Evolutionary conservation across 2,888 invertebrate genomes (phyloP).

Genomic region (Torymus auratus): DNA sequence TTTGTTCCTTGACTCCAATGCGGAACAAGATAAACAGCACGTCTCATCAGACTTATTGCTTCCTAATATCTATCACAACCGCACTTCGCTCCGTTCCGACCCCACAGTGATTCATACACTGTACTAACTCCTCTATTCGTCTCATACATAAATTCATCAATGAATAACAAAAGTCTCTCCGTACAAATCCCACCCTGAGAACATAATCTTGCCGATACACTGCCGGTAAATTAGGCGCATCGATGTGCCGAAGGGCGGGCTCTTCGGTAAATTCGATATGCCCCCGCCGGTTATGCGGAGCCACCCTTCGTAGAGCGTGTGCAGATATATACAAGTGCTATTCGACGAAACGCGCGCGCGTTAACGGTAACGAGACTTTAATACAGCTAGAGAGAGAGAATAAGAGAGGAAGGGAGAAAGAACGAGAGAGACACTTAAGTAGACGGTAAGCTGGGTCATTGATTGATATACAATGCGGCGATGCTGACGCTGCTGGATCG

Average conservation of each 20-base stretch:
- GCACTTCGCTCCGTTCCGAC: no score
- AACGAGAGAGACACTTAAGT: neutral
- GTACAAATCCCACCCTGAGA: neutral
- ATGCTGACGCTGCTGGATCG: neutral
- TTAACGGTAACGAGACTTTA: conserved; percentile 33
- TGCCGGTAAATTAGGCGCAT: conserved; percentile 6
- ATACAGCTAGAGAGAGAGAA: neutral
- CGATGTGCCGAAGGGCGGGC: neutral
- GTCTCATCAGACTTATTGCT: no score
- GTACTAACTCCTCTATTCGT: no score
- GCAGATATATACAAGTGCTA: no score
- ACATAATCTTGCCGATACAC: conserved; percentile 9
- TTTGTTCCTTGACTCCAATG: no score
- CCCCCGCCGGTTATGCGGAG: neutral
- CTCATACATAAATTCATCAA: no score
- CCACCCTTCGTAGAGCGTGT: neutral
- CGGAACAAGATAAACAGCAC: no score
- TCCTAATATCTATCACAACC: no score
- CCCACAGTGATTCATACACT: no score
- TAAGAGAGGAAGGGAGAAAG: no score
- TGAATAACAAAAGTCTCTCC: no score
- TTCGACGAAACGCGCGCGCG: no score
- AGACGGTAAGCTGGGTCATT: neutral
- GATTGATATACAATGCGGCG: conserved; percentile 4
- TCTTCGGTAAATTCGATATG: conserved; percentile 41